Base-by-base conservation (phyloP, 2,797 vertebrate species). In the Hylomyscus alleni region DNA sequence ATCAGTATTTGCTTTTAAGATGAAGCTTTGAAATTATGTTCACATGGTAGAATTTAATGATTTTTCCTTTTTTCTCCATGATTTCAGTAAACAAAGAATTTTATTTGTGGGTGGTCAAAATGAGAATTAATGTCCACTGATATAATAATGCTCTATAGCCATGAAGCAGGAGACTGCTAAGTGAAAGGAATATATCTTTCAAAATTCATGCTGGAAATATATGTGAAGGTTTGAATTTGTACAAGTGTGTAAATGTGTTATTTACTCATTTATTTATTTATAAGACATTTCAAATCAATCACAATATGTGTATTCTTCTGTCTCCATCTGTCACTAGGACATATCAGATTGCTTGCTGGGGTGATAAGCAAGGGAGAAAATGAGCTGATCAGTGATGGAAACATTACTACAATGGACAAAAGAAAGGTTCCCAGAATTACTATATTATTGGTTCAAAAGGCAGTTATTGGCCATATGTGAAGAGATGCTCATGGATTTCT, bases 41-140 rank as follows among this genome's bases (percentile, higher is more conserved):
- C 84, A 83, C 17, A 19, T 92, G 60, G 24, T 40, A 92, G n/a
- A 90, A 22, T n/a, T 90, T 40, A 92, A 88, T 92, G 3, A 13
- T 62, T 47, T 11, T 93, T 89, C 4, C 34, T 87, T 94, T 85
- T 44, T 77, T 44, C 13, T 56, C 40, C 67, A 81, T 76, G 13
- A 77, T 29, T 85, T 87, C 1, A 92, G 93, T 54, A 54, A 52
- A 93, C 50, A 85, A 95, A 94, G n/a, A 92, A 93, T 78, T 24
- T 88, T 81, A 87, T 85, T 95, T 95, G 50, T 37, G 1, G 88
- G 44, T 88, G 14, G 75, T 89, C 58, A 89, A 90, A 97, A 72
- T 80, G 29, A 40, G 34, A 62, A 72, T 73, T 91, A 56, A 20
- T 83, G 10, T 81, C 75, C 52, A 92, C 44, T 80, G 60, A 8